Evolutionary conservation across 2,888 invertebrate species (phyloP), one percentile per base, ranked within the genome.

Genomic region (Timandra comae): DNA sequence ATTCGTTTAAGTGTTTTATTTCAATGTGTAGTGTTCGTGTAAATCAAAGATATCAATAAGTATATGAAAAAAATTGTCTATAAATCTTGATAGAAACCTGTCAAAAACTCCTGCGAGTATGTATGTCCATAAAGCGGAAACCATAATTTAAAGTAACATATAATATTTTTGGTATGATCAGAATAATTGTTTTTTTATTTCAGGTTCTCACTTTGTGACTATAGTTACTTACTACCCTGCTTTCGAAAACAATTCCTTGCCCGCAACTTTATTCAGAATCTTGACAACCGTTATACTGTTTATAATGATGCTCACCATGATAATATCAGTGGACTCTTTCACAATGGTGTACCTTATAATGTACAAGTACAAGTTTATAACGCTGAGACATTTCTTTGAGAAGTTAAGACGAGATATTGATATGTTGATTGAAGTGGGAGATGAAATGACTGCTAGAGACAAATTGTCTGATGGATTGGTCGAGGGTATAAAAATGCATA

Each of bases 281-380:
- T 53, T 63, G 10, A 60, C 53, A 1, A 79, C 85, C 1, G 3
- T 57, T 0, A 43, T 73, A 4, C 48, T 82, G 0, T 51, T 46
- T 4, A 3, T 67, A 0, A 63, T 82, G 67, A 36, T 82, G 64
- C 21, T 71, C 8, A 66, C 63, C 0, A 81, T 85, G 80, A 74
- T 77, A 1, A 35, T 77, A n/a, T 58, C 67, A 0, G 66, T 74
- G 0, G 84, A 84, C 34, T 45, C 61, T 1, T 67, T 71, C 22
- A 69, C 72, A 0, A 63, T 84, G 60, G 47, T 63, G 1, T 65
- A 71, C 30, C 51, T 85, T 7, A 77, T 82, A 5, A 73, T 79
- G 52, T 75, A 66, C 34, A 80, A 80, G 38, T 80, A 80, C 38
- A 85, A 85, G 45, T 73, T 81, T 23, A 73, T 80, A n/a, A 72